A percentile compares a stretch with the other conserved stretches of the same genome.
These are phyloP conservation scores for Columba janthina DNA, from an alignment of 2,113 vertebrate genomes.

Conservation along the genomic window DNA sequence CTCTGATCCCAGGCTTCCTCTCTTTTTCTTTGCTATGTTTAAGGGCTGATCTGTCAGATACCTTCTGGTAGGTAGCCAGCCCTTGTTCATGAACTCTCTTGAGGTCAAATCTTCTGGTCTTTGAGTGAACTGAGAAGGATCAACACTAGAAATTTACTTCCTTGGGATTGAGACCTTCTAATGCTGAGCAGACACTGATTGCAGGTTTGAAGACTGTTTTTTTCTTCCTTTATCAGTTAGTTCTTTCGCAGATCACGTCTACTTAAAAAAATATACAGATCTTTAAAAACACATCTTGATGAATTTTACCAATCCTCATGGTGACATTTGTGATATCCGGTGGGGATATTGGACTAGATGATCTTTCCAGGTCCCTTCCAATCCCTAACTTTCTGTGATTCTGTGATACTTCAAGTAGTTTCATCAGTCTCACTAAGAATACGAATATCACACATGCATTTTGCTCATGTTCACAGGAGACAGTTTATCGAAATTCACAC, in stretches of 20 bases:
- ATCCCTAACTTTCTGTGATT: too few relatives aligned
- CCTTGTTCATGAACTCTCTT: background rate
- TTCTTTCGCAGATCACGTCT: background rate
- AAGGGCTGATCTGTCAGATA: background rate
- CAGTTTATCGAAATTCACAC: background rate
- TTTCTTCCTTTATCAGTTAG: background rate
- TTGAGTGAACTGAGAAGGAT: background rate
- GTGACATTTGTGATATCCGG: background rate
- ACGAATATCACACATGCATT: background rate
- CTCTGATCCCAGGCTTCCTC: background rate
- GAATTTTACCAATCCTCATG: background rate
- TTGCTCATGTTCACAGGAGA: background rate
- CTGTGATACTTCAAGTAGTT: background rate
- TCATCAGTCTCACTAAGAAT: background rate
- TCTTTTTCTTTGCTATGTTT: background rate
- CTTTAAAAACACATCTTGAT: background rate
- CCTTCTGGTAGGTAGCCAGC: background rate
- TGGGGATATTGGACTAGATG: too few relatives aligned
- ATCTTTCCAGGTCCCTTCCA: too few relatives aligned
- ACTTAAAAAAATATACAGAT: background rate
- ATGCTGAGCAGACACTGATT: background rate
- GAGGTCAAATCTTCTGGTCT: background rate
- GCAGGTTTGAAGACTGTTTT: background rate
- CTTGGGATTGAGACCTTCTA: background rate
- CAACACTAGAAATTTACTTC: background rate